Percentiles rank a stretch among this genome's conserved stretches.
Evolutionary conservation across 2,797 vertebrate genomes (phyloP).

Genomic region (Cheracebus regulus): DNA sequence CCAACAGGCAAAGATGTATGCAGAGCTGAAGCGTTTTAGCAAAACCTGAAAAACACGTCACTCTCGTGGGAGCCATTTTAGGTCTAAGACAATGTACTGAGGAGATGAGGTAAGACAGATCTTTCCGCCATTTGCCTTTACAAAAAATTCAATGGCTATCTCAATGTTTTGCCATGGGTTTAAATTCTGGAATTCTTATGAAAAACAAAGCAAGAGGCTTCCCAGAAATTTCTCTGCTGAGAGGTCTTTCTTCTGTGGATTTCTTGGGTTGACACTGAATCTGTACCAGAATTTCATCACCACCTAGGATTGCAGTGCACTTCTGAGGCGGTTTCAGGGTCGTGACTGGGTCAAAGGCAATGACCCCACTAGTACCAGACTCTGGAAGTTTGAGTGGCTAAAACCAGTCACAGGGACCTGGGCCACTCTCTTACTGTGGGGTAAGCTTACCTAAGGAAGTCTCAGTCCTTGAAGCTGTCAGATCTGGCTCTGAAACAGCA

Average conservation of each 20-base stretch:
- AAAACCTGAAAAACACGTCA: neutral
- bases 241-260: neutral
- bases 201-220: conserved; percentile 39
- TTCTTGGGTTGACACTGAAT: neutral
- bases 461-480: neutral
- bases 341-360: neutral
- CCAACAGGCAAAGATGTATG: neutral
- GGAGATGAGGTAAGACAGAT: neutral
- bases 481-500: neutral
- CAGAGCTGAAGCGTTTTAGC: neutral
- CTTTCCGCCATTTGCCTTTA: neutral
- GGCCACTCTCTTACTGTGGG: neutral
- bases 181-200: conserved; percentile 40
- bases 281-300: neutral
- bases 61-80: neutral
- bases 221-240: conserved; percentile 17
- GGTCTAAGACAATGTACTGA: neutral
- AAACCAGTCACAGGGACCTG: neutral
- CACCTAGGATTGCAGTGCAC: neutral
- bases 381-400: neutral
- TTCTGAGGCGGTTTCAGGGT: neutral
- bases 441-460: neutral
- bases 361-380: neutral
- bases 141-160: neutral
- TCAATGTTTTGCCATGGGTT: neutral